Conservation (phyloP, 2,113 vertebrate genomes). For the Diphyllodes magnificus region DNA sequence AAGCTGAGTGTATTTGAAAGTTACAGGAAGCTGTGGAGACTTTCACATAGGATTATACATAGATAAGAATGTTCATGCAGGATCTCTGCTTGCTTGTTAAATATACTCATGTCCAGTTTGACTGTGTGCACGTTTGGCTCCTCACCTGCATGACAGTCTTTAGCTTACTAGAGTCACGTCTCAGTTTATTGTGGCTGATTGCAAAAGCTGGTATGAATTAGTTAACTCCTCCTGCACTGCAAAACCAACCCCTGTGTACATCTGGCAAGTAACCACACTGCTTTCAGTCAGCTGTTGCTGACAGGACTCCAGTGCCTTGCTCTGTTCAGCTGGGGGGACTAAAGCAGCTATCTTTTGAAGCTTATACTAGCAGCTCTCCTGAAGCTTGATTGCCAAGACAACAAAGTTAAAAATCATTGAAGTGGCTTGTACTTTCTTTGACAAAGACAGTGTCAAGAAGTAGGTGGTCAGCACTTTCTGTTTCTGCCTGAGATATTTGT, state of each 20-base stretch:
- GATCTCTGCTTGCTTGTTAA: background rate
- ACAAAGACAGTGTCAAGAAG: background rate
- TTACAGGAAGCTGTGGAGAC: background rate
- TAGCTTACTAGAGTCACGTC: background rate
- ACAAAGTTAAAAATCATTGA: background rate
- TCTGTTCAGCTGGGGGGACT: rapidly evolving
- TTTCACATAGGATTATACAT: background rate
- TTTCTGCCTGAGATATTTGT: background rate
- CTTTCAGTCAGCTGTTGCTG: background rate
- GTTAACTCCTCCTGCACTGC: background rate
- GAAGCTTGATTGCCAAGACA: background rate
- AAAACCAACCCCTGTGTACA: background rate
- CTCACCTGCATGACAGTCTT: background rate
- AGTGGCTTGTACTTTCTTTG: background rate
- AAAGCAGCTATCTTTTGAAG: background rate
- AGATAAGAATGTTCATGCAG: background rate
- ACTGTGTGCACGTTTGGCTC: background rate
- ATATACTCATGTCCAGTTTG: rapidly evolving
- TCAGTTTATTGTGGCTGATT: background rate
- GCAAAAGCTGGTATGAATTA: background rate
- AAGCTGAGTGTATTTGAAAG: background rate
- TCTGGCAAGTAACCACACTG: background rate
- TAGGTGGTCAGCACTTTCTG: background rate
- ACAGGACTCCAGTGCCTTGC: background rate
- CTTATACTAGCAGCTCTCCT: background rate